These are phyloP conservation scores for Drosophila subpulchrella DNA, from an alignment of 1,140 invertebrate genomes.

Conservation along the genomic window DNA sequence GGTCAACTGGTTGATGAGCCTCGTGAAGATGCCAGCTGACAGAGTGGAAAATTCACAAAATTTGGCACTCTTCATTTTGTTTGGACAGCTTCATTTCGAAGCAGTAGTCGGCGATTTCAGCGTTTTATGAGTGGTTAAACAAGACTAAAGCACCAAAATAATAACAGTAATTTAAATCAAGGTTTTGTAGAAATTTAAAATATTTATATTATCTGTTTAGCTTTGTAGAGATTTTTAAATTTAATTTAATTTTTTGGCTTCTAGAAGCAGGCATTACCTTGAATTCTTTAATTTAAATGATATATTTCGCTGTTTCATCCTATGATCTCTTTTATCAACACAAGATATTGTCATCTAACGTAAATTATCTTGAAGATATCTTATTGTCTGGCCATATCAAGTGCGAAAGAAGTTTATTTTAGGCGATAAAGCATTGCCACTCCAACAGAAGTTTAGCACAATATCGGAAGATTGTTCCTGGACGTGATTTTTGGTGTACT, in stretches of 20 bases:
- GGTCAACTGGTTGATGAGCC: conserved; percentile 70
- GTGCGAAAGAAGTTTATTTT: conserved; percentile 27
- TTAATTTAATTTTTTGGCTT: too few relatives aligned
- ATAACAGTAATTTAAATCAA: neutral
- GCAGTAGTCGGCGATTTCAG: conserved; percentile 27
- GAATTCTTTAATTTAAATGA: too few relatives aligned
- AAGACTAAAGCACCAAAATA: neutral
- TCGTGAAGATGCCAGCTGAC: conserved; percentile 31
- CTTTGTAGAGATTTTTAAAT: too few relatives aligned
- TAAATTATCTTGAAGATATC: neutral
- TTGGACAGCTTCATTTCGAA: conserved; percentile 45
- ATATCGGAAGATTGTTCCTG: conserved; percentile 29
- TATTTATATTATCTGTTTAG: too few relatives aligned
- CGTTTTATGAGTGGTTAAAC: neutral
- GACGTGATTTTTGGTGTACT: conserved; percentile 50
- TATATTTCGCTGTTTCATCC: neutral
- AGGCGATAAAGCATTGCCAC: conserved; percentile 10
- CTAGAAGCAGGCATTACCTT: too few relatives aligned
- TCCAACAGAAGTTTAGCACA: conserved; percentile 17
- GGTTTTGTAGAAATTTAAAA: neutral
- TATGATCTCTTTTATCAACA: neutral
- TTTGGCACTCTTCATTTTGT: conserved; percentile 41
- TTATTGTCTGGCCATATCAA: neutral
- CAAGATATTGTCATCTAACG: neutral
- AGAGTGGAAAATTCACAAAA: conserved; percentile 48